Percentiles rank a stretch among this genome's conserved stretches.
phyloP scores from a whole-genome alignment of 2,888 invertebrate species.

The Athalia rosae region DNA sequence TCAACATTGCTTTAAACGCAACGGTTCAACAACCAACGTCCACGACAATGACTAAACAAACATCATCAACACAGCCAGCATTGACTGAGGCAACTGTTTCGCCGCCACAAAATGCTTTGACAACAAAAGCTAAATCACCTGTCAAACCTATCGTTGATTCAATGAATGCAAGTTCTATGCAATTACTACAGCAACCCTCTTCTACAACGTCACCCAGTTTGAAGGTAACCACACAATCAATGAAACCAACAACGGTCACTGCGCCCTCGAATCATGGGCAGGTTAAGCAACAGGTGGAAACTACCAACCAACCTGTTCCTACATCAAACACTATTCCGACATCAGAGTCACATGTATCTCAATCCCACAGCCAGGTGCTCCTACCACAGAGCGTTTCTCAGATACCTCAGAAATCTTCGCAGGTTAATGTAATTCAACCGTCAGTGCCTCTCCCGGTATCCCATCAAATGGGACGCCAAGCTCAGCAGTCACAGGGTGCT shows the following conservation, averaged over 20 bases:
- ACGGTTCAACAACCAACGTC: conserved; percentile 30
- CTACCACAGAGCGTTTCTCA: conserved; percentile 35
- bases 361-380: conserved; percentile 57
- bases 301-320: conserved; percentile 54
- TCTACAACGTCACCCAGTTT: conserved; percentile 47
- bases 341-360: conserved; percentile 58
- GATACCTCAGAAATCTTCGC: conserved; percentile 64
- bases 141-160: conserved; percentile 41
- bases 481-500: conserved; percentile 70
- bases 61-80: conserved; percentile 47
- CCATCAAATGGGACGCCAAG: conserved; percentile 73
- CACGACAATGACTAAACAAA: conserved; percentile 41
- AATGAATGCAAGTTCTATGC: conserved; percentile 25
- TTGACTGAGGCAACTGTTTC: conserved; percentile 42
- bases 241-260: conserved; percentile 57
- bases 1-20: not conserved
- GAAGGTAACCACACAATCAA: conserved; percentile 52
- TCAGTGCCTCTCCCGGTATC: conserved; percentile 69
- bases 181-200: conserved; percentile 50
- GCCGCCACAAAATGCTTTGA: conserved; percentile 14
- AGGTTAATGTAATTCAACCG: conserved; percentile 74
- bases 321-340: conserved; percentile 56
- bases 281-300: conserved; percentile 44
- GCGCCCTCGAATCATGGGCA: conserved; percentile 53
- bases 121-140: conserved; percentile 26